phyloP scores from a whole-genome alignment of 2,888 invertebrate genomes.

The Ctenicera cuprea region DNA sequence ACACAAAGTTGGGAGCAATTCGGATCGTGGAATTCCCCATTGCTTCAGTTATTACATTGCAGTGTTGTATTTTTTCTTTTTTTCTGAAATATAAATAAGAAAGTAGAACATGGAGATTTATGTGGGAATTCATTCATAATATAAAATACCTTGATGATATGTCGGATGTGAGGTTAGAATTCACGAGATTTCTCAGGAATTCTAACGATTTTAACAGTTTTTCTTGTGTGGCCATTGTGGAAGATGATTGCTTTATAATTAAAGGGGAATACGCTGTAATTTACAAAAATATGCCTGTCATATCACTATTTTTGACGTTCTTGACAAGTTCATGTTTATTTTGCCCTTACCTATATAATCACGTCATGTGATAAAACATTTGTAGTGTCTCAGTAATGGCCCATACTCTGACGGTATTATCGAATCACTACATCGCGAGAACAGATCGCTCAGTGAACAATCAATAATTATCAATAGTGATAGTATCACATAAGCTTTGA shows the following conservation, averaged over 20 bases:
- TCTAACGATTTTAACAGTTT: slow-evolving; percentile 71
- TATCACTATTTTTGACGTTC: slow-evolving; percentile 10
- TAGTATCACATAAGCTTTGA: too few relatives aligned
- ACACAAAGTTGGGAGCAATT: slow-evolving; percentile 77
- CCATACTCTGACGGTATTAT: too few relatives aligned
- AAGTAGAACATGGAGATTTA: neutral
- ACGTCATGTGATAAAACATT: too few relatives aligned
- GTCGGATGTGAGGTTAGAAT: slow-evolving; percentile 60
- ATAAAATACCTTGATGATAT: slow-evolving; percentile 56
- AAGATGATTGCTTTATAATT: slow-evolving; percentile 12
- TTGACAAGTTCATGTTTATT: slow-evolving; percentile 27
- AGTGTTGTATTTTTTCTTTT: slow-evolving; percentile 85
- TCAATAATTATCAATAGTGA: too few relatives aligned
- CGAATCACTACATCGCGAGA: too few relatives aligned
- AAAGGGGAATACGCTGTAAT: neutral
- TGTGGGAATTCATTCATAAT: slow-evolving; percentile 19
- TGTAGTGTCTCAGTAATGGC: too few relatives aligned
- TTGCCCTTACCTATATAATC: neutral
- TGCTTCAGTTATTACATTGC: slow-evolving; percentile 83
- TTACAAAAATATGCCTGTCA: slow-evolving; percentile 13
- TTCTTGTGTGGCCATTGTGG: slow-evolving; percentile 70
- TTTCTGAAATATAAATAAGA: slow-evolving; percentile 73
- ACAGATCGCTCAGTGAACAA: too few relatives aligned
- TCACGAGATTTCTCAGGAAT: slow-evolving; percentile 62
- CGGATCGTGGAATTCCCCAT: slow-evolving; percentile 79